Evolutionary conservation across 1,140 invertebrate species (phyloP).

Genomic region (Drosophila seguyi): DNA sequence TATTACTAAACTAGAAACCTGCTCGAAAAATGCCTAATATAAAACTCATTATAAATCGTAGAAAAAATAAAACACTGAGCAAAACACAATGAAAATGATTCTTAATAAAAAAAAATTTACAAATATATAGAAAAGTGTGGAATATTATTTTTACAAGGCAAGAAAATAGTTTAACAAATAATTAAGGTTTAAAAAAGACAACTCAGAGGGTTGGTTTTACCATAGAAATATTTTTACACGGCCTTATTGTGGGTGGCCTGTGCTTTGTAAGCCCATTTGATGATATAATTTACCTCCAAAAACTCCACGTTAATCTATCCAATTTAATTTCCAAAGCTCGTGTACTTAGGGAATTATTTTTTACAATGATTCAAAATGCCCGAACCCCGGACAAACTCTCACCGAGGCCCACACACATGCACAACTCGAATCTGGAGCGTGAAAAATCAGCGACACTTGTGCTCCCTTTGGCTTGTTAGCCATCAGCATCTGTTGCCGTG

Average conservation of each 20-base stretch:
- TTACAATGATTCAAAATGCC: not conserved
- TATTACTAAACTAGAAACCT: constrained; percentile 3
- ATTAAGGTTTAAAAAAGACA: too few species aligned
- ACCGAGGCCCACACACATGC: constrained; percentile 11
- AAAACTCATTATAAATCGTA: constrained; percentile 17
- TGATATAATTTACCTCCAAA: not conserved
- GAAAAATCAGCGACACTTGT: constrained; percentile 72
- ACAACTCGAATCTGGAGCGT: constrained; percentile 63
- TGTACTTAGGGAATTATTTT: constrained; percentile 5
- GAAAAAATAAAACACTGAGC: not conserved
- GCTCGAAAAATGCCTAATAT: constrained; percentile 4
- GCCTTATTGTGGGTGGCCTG: too few species aligned
- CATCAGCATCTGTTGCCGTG: constrained; percentile 61
- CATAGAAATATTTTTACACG: not conserved
- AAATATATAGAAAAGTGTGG: not conserved
- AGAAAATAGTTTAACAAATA: not conserved
- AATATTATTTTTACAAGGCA: not conserved
- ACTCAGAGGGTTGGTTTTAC: not conserved
- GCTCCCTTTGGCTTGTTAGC: constrained; percentile 67
- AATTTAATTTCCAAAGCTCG: not conserved
- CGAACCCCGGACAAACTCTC: constrained; percentile 6
- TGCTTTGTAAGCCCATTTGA: not conserved
- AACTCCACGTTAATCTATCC: not conserved
- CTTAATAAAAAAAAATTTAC: too few species aligned
- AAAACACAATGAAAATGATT: too few species aligned